A percentile compares a stretch with the other conserved stretches of the same genome.
Evolutionary conservation across 2,888 invertebrate genomes (phyloP).

Genomic region (Habrosyne pyritoides): DNA sequence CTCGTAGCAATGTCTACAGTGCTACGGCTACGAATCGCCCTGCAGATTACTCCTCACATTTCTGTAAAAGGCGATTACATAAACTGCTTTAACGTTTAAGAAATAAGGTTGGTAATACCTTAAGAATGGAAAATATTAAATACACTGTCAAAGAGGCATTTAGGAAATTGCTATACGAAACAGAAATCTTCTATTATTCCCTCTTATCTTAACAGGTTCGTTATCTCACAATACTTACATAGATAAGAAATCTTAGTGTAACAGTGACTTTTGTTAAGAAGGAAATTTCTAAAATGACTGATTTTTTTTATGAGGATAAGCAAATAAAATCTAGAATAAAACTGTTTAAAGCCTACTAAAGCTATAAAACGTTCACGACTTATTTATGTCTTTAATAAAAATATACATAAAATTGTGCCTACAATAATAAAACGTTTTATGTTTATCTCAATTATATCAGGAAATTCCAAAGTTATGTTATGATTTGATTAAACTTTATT

Average conservation of each 20-base stretch:
- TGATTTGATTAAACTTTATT: not conserved
- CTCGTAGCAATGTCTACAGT: not conserved
- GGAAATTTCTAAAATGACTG: not conserved
- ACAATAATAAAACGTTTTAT: not conserved
- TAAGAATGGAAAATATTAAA: not conserved
- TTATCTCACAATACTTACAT: not conserved
- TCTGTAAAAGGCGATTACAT: not conserved
- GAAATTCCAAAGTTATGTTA: too few species aligned
- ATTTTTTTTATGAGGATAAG: not conserved
- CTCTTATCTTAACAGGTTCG: not conserved
- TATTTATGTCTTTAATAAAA: not conserved
- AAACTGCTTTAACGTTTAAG: not conserved
- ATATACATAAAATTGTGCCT: not conserved
- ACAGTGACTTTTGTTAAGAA: not conserved
- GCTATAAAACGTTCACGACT: not conserved
- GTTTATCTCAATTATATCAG: not conserved
- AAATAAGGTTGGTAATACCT: not conserved
- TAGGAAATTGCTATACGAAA: not conserved
- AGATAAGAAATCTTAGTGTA: not conserved
- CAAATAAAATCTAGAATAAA: not conserved
- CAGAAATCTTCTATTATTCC: not conserved
- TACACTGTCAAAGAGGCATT: not conserved
- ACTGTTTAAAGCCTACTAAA: not conserved
- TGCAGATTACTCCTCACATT: not conserved
- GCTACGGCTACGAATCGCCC: not conserved